These are phyloP conservation scores for Malacoraja senta DNA, from an alignment of 2,797 vertebrate genomes.

Conservation along the genomic window DNA sequence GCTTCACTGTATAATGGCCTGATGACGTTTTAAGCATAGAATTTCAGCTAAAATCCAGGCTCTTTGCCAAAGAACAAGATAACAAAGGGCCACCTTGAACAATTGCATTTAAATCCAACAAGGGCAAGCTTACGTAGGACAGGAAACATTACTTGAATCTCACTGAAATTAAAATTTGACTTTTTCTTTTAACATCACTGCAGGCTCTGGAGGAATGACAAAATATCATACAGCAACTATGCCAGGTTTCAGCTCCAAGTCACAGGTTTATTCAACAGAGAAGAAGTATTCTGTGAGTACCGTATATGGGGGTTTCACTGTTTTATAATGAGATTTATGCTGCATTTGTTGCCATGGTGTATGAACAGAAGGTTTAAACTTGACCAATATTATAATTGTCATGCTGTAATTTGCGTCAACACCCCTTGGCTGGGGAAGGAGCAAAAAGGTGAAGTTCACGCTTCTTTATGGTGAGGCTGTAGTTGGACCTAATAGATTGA, in stretches of 20 bases:
- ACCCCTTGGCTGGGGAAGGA: not conserved
- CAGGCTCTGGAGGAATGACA: not conserved
- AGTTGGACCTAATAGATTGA: not conserved
- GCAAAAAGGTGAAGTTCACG: not conserved
- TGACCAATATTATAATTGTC: not conserved
- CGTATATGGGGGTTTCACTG: not conserved
- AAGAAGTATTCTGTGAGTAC: conserved; percentile 20
- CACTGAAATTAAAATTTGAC: not conserved
- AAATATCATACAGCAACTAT: not conserved
- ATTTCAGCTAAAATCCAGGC: not conserved
- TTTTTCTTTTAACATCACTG: not conserved
- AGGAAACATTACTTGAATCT: not conserved
- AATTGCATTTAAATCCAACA: not conserved
- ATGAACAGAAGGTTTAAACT: not conserved
- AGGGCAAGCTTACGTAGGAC: not conserved
- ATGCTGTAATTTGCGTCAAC: not conserved
- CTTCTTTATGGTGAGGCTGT: not conserved
- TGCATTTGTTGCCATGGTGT: not conserved
- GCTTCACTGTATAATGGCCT: not conserved
- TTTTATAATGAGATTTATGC: not conserved
- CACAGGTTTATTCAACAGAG: not conserved
- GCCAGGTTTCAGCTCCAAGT: conserved; percentile 22
- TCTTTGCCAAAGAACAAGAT: not conserved
- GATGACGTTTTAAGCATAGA: not conserved
- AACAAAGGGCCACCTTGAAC: not conserved